Percentiles rank a stretch among this genome's conserved stretches.
phyloP scores from a whole-genome alignment of 2,797 vertebrate species.

The Sciaenops ocellatus region DNA sequence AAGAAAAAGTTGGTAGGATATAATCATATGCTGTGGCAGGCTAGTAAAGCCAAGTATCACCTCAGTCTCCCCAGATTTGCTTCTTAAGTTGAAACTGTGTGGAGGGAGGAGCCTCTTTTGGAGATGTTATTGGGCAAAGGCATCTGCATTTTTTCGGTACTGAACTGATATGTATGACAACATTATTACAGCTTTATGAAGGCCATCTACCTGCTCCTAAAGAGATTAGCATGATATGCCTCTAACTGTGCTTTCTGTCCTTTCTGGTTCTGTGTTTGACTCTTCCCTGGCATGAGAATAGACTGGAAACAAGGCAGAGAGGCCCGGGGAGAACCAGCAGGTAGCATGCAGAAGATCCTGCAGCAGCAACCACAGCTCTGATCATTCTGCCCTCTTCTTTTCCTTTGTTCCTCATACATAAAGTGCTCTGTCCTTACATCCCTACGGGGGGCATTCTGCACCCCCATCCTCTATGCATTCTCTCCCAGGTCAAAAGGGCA shows the following conservation, averaged over 20 bases:
- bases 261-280: slow-evolving; percentile 28
- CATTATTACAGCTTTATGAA: background rate
- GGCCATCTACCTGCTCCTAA: slow-evolving; percentile 19
- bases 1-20: too few relatives aligned
- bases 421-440: slow-evolving; percentile 72
- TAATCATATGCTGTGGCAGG: too few relatives aligned
- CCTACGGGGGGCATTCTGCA: slow-evolving; percentile 64
- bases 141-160: too few relatives aligned
- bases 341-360: slow-evolving; percentile 64
- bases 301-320: slow-evolving; percentile 43
- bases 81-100: background rate
- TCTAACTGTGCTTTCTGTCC: slow-evolving; percentile 5
- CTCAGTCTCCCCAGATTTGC: background rate
- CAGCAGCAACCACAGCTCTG: slow-evolving; percentile 62
- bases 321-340: slow-evolving; percentile 66
- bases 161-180: background rate
- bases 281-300: slow-evolving; percentile 63
- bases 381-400: slow-evolving; percentile 61
- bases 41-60: too few relatives aligned
- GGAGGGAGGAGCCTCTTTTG: background rate
- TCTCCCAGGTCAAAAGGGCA: slow-evolving; percentile 76
- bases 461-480: slow-evolving; percentile 67
- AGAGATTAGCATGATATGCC: background rate
- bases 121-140: background rate
- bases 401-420: slow-evolving; percentile 72